A percentile compares a stretch with the other conserved stretches of the same genome.
phyloP scores from a whole-genome alignment of 2,797 vertebrate genomes.

The Tamandua tetradactyla region DNA sequence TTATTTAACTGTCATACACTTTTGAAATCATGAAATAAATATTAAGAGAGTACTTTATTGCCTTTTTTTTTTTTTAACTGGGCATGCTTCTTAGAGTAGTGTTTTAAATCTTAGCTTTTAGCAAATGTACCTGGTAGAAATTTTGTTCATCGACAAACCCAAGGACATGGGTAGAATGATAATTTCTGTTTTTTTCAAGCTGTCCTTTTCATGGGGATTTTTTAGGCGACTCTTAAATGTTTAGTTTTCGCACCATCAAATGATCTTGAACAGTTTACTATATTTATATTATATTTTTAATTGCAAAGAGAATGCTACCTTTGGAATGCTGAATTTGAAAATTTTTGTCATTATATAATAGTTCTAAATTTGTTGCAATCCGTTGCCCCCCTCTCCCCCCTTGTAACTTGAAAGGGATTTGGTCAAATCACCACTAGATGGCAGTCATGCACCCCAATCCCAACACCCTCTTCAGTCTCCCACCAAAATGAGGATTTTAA shows the following conservation, averaged over 20 bases:
- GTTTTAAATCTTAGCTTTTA: neutral
- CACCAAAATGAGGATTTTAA: conserved; percentile 10
- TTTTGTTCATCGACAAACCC: neutral
- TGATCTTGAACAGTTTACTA: neutral
- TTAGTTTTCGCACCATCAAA: neutral
- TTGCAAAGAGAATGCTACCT: neutral
- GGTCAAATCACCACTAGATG: conserved; percentile 64
- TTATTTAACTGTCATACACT: neutral
- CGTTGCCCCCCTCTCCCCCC: accelerated
- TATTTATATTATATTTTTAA: neutral
- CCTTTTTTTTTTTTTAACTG: neutral
- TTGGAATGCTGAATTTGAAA: neutral
- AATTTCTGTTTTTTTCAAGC: neutral
- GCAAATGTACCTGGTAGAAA: neutral
- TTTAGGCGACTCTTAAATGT: neutral
- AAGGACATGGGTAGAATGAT: neutral
- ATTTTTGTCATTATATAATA: too few relatives aligned
- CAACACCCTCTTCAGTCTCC: neutral
- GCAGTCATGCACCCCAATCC: conserved; percentile 38
- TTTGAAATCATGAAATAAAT: neutral
- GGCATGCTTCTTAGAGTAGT: neutral
- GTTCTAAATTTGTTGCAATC: neutral
- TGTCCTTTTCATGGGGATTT: neutral
- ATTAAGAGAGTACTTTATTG: too few relatives aligned
- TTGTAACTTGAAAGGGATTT: conserved; percentile 24